Evolutionary conservation across 2,113 vertebrate genomes (phyloP), one percentile per base, ranked within the genome.

Genomic region (Syngnathus floridae): DNA sequence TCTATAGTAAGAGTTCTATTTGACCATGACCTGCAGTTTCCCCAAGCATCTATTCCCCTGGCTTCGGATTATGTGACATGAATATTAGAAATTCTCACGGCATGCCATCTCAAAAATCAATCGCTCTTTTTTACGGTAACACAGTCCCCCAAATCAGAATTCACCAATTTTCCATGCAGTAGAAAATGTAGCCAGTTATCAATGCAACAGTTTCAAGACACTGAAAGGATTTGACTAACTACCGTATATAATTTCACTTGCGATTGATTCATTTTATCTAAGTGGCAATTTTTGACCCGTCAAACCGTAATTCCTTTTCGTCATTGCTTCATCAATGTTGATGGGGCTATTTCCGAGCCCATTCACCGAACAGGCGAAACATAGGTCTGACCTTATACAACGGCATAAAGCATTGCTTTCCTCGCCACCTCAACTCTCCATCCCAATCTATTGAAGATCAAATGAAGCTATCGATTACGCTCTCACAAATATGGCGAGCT

Each of bases 401-500:
- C 74, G 82, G 40, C 71, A 72, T 73, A 74, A 81, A 77, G 79
- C 81, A 74, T 64, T 11, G 35, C 63, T 64, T 62, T 38, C 46
- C 49, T 43, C 63, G 19, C 59, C 19, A 1, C 63, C 65, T n/a
- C 11, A 51, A 72, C 48, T 71, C 70, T 72, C 73, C 45, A 36
- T 68, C 63, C 69, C 45, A 41, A 70, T 38, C 64, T 59, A 71
- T 35, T 31, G 12, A 26, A 41, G 62, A 74, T 79, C 74, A 78
- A 65, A 88, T 86, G 52, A 80, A 74, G 66, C 62, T 84, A 88
- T 88, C 10, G 84, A 88, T 90, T 83, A 67, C 63, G 75, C 71
- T 62, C 71, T 58, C 46, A 72, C 81, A 83, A 85, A 82, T 82
- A 80, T 73, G 70, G 65, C 72, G 69, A 81, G 70, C 74, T 77